A percentile compares a stretch with the other conserved stretches of the same genome.
These are phyloP conservation scores for Halyomorpha halys DNA, from an alignment of 1,140 invertebrate genomes.

Conservation along the genomic window DNA sequence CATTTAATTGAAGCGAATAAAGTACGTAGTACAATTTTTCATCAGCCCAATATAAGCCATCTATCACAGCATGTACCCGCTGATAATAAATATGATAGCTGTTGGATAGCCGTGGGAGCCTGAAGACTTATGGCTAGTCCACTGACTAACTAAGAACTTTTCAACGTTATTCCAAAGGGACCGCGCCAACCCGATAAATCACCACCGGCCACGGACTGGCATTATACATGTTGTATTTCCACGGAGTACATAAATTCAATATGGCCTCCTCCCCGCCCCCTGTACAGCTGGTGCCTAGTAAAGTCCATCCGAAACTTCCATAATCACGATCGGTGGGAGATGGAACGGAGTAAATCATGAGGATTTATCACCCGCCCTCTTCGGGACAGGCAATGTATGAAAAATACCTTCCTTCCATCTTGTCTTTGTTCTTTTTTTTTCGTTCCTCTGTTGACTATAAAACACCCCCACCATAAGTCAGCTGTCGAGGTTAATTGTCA, in stretches of 20 bases:
- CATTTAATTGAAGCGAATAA: no score
- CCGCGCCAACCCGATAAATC: no score
- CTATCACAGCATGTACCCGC: no score
- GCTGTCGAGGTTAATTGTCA: conserved; percentile 7
- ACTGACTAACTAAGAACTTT: no score
- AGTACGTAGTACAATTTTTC: no score
- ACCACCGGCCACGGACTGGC: no score
- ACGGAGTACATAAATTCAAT: neutral
- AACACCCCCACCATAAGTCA: conserved; percentile 8
- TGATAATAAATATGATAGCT: no score
- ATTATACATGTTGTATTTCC: neutral
- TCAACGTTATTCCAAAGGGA: no score
- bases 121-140: no score
- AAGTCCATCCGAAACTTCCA: neutral
- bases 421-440: neutral
- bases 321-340: neutral
- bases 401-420: conserved; percentile 4
- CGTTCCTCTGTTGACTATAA: neutral
- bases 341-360: neutral
- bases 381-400: neutral
- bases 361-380: neutral
- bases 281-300: neutral
- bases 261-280: neutral
- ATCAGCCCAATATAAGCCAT: no score
- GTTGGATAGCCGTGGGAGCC: no score